Conservation (phyloP, 2,797 vertebrate species). For the Intellagama lesueurii region DNA sequence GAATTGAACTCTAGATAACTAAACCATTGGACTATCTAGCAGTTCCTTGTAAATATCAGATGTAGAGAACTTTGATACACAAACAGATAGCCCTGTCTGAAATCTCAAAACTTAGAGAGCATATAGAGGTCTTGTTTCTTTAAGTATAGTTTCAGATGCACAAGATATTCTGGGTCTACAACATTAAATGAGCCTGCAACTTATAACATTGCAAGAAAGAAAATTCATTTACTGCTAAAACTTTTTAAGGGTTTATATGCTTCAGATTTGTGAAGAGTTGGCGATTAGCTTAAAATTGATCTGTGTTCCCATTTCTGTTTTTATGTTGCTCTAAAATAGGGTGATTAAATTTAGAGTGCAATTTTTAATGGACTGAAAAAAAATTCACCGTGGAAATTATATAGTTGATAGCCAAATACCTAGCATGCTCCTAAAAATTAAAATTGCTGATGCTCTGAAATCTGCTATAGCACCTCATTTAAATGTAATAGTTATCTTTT, state of each 20-base stretch:
- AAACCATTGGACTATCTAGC: too few relatives aligned
- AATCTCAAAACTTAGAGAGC: not conserved
- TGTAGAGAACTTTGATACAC: too few relatives aligned
- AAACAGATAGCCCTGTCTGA: not conserved
- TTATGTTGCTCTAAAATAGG: conserved; percentile 48
- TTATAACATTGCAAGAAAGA: not conserved
- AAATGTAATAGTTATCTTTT: conserved; percentile 37
- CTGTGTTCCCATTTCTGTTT: conserved; percentile 46
- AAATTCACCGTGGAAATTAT: conserved; percentile 26
- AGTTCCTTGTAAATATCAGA: too few relatives aligned
- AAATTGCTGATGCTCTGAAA: conserved; percentile 48
- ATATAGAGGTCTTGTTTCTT: not conserved
- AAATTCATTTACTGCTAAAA: conserved; percentile 17
- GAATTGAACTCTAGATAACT: too few relatives aligned
- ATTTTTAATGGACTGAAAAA: conserved; percentile 40
- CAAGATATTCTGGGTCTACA: conserved; percentile 49
- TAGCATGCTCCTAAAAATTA: conserved; percentile 27
- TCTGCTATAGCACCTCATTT: conserved; percentile 36
- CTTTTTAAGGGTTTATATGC: not conserved
- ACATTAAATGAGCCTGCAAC: conserved; percentile 27
- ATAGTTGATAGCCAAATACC: conserved; percentile 26
- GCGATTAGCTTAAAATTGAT: conserved; percentile 30
- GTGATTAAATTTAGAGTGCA: conserved; percentile 57
- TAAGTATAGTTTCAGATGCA: not conserved
- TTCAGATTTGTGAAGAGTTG: conserved; percentile 27